Base-by-base conservation (phyloP, 2,113 vertebrate genomes). In the Caloenas nicobarica region DNA sequence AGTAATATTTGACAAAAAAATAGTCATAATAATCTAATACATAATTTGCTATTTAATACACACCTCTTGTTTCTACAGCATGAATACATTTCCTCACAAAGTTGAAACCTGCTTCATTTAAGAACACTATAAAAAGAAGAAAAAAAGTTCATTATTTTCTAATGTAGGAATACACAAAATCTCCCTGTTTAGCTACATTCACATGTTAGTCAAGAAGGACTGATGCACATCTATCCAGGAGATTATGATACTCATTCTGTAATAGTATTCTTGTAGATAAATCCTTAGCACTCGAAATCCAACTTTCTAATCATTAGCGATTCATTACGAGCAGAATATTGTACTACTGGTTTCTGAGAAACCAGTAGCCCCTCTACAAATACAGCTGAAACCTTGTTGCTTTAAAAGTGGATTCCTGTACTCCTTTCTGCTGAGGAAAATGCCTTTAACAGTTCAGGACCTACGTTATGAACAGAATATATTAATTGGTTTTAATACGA, bases 31-130 rank as follows among this genome's bases (percentile, higher is more conserved):
- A 80, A 74, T 36, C 10, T 11, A 91, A 40, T 10, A 84, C 3
- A 14, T 21, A 46, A 46, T 46, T 65, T 82, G 23, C 44, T 23
- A 26, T 76, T 81, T 48, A 81, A 91, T 81, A 93, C 97, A 91
- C 42, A 98, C 99, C 99, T 98, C 98, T 98, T 22, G 89, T 97
- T 97, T 99, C 99, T 91, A 99, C 99, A 94, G 99, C 98, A 94
- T 98, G 97, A 81, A 99, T 99, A 96, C 99, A 99, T 94, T 99
- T 99, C 93, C 98, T 99, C 53, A 99, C 98, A 17, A 99, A 99
- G 98, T 99, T 99, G 97, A 99, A 99, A 31, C 99, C 99, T 10
- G 99, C 98, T 97, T 99, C 99, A 93, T 99, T 99, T 97, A 99
- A 98, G 95, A 98, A 99, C 74, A 99, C 99, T 99, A 96, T 15